Evolutionary conservation across 1,140 invertebrate species (phyloP), one percentile per base, ranked within the genome.

Genomic region (Drosophila murphyi): DNA sequence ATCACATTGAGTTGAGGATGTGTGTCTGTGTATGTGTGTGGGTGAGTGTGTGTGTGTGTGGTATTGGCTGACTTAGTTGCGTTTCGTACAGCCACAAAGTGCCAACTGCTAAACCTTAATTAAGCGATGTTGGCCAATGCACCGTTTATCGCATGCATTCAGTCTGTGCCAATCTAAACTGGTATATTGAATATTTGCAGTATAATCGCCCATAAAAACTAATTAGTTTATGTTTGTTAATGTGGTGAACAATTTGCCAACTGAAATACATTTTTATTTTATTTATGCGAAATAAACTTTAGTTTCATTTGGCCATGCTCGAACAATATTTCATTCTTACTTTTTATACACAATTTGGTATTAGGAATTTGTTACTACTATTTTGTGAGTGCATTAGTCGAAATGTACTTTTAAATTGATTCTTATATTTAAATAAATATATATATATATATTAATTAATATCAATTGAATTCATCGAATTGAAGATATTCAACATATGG

Each of bases 201-300:
- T 35, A 34, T 20, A 41, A 70, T 20, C 10, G 37, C n/a, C 34
- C 32, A 32, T 3, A 35, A 35, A 64, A 71, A 54, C 68, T 76
- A 76, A 76, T 76, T 68, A 76, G 73, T 76, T 72, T 72, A 76
- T 76, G 73, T 64, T 76, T 72, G 20, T 20, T 20, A 20, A 20
- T 20, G 60, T 37, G 65, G 50, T 55, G 47, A 7, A 48, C 61
- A 75, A 62, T 75, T 75, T 75, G 72, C 72, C 39, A 57, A 54
- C 34, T 20, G 5, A 57, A 76, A 62, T 54, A 39, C 64, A 72
- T 60, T 65, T 76, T 59, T 3, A 64, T 55, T 72, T 54, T 39
- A 48, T 52, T 50, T 54, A 6, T 32, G 35, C 20, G n/a, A n/a
- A 3, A 45, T 6, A 32, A 6, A 54, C 60, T 20, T 20, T 20